Percentiles rank a stretch among this genome's conserved stretches.
phyloP scores from a whole-genome alignment of 2,113 vertebrate species.

The Austrofundulus limnaeus region DNA sequence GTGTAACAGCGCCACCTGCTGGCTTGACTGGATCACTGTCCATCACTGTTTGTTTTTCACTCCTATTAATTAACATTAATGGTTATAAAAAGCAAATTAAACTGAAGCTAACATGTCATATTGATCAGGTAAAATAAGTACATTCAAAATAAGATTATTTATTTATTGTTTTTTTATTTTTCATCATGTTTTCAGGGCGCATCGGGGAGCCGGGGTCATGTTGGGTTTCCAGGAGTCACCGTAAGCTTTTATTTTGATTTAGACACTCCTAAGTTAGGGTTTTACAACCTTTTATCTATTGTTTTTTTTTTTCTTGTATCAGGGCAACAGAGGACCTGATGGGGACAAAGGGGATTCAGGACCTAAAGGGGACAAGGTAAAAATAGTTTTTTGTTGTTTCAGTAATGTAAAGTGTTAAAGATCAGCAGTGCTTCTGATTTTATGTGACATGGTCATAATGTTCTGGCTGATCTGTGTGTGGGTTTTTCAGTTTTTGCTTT shows the following conservation, averaged over 20 bases:
- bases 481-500: no score
- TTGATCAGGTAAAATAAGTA: no score
- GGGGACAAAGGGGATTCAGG: slow-evolving; percentile 84
- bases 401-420: no score
- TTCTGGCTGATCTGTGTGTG: neutral
- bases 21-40: slow-evolving; percentile 1
- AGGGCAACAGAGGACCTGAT: slow-evolving; percentile 79
- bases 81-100: neutral
- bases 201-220: slow-evolving; percentile 74
- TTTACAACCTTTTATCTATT: neutral
- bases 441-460: neutral
- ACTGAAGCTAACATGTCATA: no score
- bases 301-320: slow-evolving; percentile 8
- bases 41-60: neutral
- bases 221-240: slow-evolving; percentile 73
- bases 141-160: neutral
- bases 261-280: neutral
- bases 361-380: slow-evolving; percentile 83
- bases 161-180: neutral
- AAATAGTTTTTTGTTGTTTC: slow-evolving; percentile 18
- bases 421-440: no score
- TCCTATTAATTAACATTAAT: neutral
- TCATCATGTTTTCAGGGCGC: slow-evolving; percentile 72
- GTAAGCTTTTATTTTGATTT: slow-evolving; percentile 62
- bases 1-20: slow-evolving; percentile 46